Conservation (phyloP, 2,113 vertebrate genomes). For the Chionomys nivalis region DNA sequence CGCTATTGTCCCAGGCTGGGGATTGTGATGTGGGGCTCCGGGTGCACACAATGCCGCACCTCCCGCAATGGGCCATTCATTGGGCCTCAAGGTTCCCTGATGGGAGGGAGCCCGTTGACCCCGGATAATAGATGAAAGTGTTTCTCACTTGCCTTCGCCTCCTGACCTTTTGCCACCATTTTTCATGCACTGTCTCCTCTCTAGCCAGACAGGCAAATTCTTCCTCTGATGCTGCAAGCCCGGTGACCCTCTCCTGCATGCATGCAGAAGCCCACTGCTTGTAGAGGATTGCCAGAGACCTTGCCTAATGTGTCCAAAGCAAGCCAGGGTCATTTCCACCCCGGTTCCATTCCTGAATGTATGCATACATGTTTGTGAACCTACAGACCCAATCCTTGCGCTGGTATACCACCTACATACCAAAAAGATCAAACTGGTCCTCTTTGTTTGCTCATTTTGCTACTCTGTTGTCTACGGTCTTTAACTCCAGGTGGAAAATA, state of each 20-base stretch:
- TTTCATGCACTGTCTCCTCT: slow-evolving; percentile 82
- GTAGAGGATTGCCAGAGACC: neutral
- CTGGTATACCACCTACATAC: accelerated
- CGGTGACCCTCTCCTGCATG: slow-evolving; percentile 52
- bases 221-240: slow-evolving; percentile 66
- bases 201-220: slow-evolving; percentile 71
- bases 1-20: slow-evolving; percentile 68
- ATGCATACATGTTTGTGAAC: neutral
- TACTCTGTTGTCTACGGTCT: neutral
- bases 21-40: slow-evolving; percentile 66
- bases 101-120: slow-evolving; percentile 80
- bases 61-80: slow-evolving; percentile 76
- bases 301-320: neutral
- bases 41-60: slow-evolving; percentile 64
- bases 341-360: neutral
- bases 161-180: slow-evolving; percentile 82
- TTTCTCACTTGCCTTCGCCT: slow-evolving; percentile 77
- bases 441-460: neutral
- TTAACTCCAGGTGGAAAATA: neutral
- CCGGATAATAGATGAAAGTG: slow-evolving; percentile 82
- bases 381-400: neutral
- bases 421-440: neutral
- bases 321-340: slow-evolving; percentile 65
- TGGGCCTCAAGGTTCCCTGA: slow-evolving; percentile 72
- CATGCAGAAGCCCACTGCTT: slow-evolving; percentile 26